Base-by-base conservation (phyloP, 2,888 invertebrate genomes). In the Thecophora atra region DNA sequence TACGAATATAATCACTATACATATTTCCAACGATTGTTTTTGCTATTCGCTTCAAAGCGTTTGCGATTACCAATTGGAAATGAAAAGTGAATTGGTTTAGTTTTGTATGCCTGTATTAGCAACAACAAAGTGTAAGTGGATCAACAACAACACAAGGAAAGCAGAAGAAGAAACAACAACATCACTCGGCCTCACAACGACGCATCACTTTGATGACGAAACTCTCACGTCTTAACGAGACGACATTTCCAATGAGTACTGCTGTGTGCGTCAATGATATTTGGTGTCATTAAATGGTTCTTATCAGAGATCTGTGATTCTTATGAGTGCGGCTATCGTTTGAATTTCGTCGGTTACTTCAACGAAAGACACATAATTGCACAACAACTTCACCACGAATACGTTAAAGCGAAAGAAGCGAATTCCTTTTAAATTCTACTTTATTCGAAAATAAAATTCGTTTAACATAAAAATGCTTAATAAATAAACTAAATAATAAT, bases 261-360 rank as follows among this genome's bases (percentile, higher is more conserved):
- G 37, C 47, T 67, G 67, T 30, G 37, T 66, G 66, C 11, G 52
- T 37, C 54, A 54, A 64, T 47, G 64, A 64, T 64, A 64, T 44
- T 64, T 64, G 47, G 47, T 24, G 64, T 64, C 67, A 54, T 67
- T 67, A 54, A 19, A 42, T 30, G 54, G 28, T 67, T 47, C 47
- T 52, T 52, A 52, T 66, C n/a, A n/a, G n/a, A n/a, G n/a, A n/a
- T n/a, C n/a, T n/a, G n/a, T 26, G 51, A 11, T 66, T 63, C 21
- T 63, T 17, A 42, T 37, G 21, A 47, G 13, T 7, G 44, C 47
- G 5, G 26, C 42, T 26, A 60, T 26, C 15, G 17, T 60, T 26
- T 28, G 30, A 15, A 17, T 60, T n/a, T n/a, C n/a, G 26, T 6
- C 17, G 2, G 26, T 15, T 26, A 15, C 3, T 28, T 60, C 28